Percentiles rank a stretch among this genome's conserved stretches.
phyloP scores from a whole-genome alignment of 2,113 vertebrate species.

The Callionymus lyra region DNA sequence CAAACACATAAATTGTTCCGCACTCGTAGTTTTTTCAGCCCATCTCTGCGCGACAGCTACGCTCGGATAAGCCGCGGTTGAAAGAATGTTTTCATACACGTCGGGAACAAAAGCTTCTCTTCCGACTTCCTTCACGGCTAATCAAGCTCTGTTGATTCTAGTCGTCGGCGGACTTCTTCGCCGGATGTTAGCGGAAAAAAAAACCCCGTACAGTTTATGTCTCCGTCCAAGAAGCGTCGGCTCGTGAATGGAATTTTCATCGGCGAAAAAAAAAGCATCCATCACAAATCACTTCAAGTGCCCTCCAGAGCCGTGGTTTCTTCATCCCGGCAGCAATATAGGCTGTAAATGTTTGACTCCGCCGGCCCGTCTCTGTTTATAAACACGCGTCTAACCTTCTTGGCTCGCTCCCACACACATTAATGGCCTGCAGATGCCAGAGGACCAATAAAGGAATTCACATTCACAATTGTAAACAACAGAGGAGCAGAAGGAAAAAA shows the following conservation, averaged over 20 bases:
- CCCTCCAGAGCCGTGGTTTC: too few species aligned
- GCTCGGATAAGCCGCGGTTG: conserved; percentile 19
- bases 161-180: conserved; percentile 12
- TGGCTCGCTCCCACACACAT: conserved; percentile 35
- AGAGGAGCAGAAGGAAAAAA: conserved; percentile 14
- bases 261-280: conserved; percentile 9
- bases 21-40: conserved; percentile 22
- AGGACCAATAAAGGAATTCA: conserved; percentile 41
- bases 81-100: conserved; percentile 27
- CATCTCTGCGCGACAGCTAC: not conserved
- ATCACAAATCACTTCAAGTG: conserved; percentile 17
- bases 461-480: conserved; percentile 46
- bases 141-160: conserved; percentile 32
- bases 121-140: conserved; percentile 21
- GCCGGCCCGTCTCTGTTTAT: conserved; percentile 36
- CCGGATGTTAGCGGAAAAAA: conserved; percentile 9
- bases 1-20: conserved; percentile 51
- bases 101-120: conserved; percentile 20
- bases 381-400: conserved; percentile 55
- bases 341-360: conserved; percentile 44
- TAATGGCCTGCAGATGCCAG: conserved; percentile 57
- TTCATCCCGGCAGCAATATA: too few species aligned
- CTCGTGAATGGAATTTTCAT: conserved; percentile 7
- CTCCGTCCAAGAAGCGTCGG: conserved; percentile 10
- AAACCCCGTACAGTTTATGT: conserved; percentile 10